Evolutionary conservation across 92 coral and sea anemone genomes (phyloP).

Genomic region (Actinostola sp.): DNA sequence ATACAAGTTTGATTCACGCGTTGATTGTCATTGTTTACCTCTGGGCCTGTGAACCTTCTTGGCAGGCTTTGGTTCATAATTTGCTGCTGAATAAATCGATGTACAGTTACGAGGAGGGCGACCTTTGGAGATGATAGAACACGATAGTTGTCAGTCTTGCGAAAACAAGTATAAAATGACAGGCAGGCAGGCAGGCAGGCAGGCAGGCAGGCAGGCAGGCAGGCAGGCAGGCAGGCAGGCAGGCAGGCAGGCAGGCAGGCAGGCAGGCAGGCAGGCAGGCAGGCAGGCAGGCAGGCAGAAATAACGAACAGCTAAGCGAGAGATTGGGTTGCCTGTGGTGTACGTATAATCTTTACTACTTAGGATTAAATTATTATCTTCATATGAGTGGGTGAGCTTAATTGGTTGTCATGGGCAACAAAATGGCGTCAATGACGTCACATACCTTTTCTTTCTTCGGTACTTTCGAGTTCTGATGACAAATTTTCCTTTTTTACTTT

Average conservation of each 20-base stretch:
- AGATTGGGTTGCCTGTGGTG: too few relatives aligned
- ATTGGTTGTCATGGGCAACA: not conserved
- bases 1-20: too few relatives aligned
- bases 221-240: not conserved
- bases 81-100: slow-evolving; percentile 6
- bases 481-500: slow-evolving; percentile 21
- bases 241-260: too few relatives aligned
- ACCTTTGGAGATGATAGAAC: slow-evolving; percentile 14
- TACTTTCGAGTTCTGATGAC: slow-evolving; percentile 17
- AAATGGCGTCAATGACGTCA: not conserved
- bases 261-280: not conserved
- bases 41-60: slow-evolving; percentile 31
- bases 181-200: not conserved
- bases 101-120: slow-evolving; percentile 31
- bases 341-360: too few relatives aligned
- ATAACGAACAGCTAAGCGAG: too few relatives aligned
- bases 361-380: too few relatives aligned
- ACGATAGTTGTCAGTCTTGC: too few relatives aligned
- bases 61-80: slow-evolving; percentile 4
- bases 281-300: not conserved
- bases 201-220: slow-evolving; percentile 4
- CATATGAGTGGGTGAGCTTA: too few relatives aligned
- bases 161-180: not conserved
- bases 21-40: slow-evolving; percentile 22
- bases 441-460: slow-evolving; percentile 25